Base-by-base conservation (phyloP, 2,113 vertebrate genomes). In the Anarhynchus alexandrinus region DNA sequence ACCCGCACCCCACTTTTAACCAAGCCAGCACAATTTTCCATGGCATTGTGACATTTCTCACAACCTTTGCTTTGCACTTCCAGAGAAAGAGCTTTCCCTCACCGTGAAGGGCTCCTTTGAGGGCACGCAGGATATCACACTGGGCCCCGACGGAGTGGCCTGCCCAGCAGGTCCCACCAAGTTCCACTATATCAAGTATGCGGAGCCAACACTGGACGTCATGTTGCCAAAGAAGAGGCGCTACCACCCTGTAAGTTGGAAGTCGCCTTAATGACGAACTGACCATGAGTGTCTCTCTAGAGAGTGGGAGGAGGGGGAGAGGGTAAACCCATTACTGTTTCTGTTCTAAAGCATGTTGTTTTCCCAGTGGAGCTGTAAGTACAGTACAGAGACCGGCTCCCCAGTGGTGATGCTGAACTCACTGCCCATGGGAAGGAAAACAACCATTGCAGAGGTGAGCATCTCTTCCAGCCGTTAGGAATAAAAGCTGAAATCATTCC, bases 91-190 rank as follows among this genome's bases (percentile, higher is more conserved):
- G 22, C 96, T 99, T 65, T 91, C 98, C 38, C 96, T 99, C 62
- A 97, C 95, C 2, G 97, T 99, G 90, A 97, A 93, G 7, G 98
- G 98, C 21, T 99, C 99, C 30, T 98, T 97, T 52, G 97, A 98
- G 91, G 97, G 98, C 8, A 96, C 93, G 0, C 97, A 94, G 64
- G 78, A 82, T 18, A 43, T 98, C 15, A 81, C 15, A 0, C 74
- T 96, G 34, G 88, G 64, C 30, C 85, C 70, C 0, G 82, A 97
- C 0, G 93, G 97, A 57, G 21, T 45, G 2, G 51, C 42, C 55
- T 94, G 25, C 38, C 82, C 93, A 0, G 76, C 77, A 0, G 66
- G 96, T 66, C 96, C 96, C 23, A 79, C 97, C 14, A 90, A 74
- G 51, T 99, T 98, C 94, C 98, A 98, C 94, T 98, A 98, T 62